A percentile compares a stretch with the other conserved stretches of the same genome.
Evolutionary conservation across 2,113 vertebrate species (phyloP).

Genomic region (Garra rufa): DNA sequence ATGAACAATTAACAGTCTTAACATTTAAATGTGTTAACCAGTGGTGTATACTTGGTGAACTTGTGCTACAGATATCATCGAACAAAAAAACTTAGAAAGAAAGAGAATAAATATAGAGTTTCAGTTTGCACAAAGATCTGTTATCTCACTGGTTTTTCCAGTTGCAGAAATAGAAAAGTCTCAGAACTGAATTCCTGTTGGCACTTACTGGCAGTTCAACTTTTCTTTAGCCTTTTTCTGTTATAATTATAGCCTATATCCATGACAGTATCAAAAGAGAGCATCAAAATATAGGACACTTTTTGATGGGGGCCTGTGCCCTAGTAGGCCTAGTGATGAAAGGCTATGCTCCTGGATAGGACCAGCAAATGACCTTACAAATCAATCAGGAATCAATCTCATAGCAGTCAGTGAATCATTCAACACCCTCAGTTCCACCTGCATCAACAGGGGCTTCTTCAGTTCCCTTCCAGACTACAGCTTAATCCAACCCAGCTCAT

Average conservation of each 20-base stretch:
- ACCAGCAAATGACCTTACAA: neutral
- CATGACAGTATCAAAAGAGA: neutral
- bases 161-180: neutral
- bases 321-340: neutral
- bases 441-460: neutral
- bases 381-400: constrained; percentile 6
- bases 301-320: neutral
- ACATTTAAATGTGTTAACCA: neutral
- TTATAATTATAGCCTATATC: neutral
- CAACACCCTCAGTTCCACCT: neutral
- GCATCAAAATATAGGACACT: neutral
- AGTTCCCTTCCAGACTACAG: constrained; percentile 12
- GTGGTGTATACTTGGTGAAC: neutral
- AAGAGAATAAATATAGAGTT: no score
- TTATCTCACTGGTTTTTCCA: neutral
- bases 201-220: neutral
- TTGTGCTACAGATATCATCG: neutral
- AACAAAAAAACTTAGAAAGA: no score
- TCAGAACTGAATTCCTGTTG: neutral
- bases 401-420: constrained; percentile 15
- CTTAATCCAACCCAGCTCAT: neutral
- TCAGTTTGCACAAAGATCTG: neutral
- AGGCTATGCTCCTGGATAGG: neutral
- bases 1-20: no score
- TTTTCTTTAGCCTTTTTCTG: neutral